Evolutionary conservation across 2,113 vertebrate species (phyloP).

Genomic region (Pelusios castaneus): DNA sequence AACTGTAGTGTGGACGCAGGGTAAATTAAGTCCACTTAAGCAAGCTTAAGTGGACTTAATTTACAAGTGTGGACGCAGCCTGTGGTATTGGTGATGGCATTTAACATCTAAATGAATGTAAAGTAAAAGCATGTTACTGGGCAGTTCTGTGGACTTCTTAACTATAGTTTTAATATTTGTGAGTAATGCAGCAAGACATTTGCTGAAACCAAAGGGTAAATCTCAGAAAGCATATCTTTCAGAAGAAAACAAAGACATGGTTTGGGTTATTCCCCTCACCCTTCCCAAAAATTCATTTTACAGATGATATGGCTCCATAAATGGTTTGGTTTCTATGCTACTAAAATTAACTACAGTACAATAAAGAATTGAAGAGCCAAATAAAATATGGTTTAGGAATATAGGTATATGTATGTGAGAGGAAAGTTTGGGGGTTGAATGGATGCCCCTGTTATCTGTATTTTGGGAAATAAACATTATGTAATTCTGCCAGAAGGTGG

Average conservation of each 20-base stretch:
- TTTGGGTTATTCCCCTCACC: neutral
- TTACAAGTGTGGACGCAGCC: too few species aligned
- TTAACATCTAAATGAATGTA: neutral
- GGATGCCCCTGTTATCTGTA: rapidly evolving
- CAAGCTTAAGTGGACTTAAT: too few species aligned
- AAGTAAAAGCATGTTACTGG: neutral
- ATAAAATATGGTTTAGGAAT: neutral
- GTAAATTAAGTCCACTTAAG: too few species aligned
- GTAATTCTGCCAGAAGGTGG: conserved; percentile 44
- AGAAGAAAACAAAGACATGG: neutral
- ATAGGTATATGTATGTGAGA: neutral
- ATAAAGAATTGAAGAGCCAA: neutral
- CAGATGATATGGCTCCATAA: neutral
- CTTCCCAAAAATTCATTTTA: neutral
- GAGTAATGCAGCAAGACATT: neutral
- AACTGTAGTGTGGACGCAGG: too few species aligned
- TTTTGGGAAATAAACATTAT: rapidly evolving
- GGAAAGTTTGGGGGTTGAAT: neutral
- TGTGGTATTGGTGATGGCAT: neutral
- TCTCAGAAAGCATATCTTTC: neutral
- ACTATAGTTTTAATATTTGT: rapidly evolving
- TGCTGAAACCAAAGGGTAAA: neutral
- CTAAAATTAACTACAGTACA: neutral
- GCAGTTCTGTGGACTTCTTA: neutral
- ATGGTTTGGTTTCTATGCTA: neutral